Evolutionary conservation across 2,797 vertebrate species (phyloP).

Genomic region (Setipinna tenuifilis): DNA sequence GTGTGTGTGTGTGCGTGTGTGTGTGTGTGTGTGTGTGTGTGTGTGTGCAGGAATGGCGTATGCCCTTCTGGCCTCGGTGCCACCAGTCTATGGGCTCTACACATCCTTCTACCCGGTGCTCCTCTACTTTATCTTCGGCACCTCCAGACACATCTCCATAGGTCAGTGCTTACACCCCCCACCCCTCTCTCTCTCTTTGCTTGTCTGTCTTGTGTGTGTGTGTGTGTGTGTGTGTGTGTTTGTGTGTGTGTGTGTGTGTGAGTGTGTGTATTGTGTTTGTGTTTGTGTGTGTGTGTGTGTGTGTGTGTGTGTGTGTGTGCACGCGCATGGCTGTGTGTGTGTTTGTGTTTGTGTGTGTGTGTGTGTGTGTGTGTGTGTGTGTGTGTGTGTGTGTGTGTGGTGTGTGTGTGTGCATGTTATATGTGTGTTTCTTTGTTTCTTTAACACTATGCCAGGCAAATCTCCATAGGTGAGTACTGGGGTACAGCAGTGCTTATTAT

Average conservation of each 20-base stretch:
- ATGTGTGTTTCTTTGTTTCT: no score
- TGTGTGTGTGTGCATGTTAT: background rate
- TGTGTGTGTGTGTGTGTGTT: background rate
- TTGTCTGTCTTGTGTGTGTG: background rate
- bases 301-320: background rate
- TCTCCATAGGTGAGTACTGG: no score
- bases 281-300: background rate
- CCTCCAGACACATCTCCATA: slow-evolving; percentile 78
- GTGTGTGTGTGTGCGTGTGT: background rate
- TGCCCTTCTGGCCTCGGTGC: slow-evolving; percentile 75
- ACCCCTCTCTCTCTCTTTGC: no score
- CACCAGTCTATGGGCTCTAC: slow-evolving; percentile 77
- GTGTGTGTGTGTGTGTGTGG: background rate
- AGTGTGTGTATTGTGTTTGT: no score
- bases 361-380: background rate
- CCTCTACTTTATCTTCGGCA: slow-evolving; percentile 78
- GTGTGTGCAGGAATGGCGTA: slow-evolving; percentile 76
- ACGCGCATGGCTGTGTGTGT: no score
- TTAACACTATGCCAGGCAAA: no score
- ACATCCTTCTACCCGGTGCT: slow-evolving; percentile 77
- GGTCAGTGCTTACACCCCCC: slow-evolving; percentile 48
- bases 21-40: background rate
- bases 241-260: background rate
- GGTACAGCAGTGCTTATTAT: no score
- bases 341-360: background rate